These are phyloP conservation scores for Microchrysa polita DNA, from an alignment of 2,888 invertebrate species.

Conservation along the genomic window DNA sequence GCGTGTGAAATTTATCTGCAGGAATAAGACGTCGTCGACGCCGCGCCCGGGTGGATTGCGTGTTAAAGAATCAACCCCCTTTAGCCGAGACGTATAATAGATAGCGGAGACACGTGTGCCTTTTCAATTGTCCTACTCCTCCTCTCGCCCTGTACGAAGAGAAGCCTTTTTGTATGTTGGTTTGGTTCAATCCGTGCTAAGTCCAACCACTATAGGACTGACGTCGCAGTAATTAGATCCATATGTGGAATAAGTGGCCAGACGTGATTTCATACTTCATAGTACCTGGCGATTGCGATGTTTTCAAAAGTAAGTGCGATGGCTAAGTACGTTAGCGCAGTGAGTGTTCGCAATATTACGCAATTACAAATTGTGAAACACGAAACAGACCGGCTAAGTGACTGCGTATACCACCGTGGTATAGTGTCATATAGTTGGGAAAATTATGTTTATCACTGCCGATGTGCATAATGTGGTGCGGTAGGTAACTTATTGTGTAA, in stretches of 20 bases:
- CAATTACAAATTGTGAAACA: slow-evolving; percentile 30
- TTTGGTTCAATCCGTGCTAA: not conserved
- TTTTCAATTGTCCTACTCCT: slow-evolving; percentile 8
- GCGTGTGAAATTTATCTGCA: slow-evolving; percentile 33
- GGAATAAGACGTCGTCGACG: slow-evolving; percentile 29
- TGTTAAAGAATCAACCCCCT: slow-evolving; percentile 1
- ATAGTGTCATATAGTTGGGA: slow-evolving; percentile 2
- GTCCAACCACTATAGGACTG: slow-evolving; percentile 13
- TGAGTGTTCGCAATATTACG: slow-evolving; percentile 29
- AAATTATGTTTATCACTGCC: slow-evolving; percentile 19
- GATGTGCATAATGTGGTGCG: slow-evolving; percentile 26
- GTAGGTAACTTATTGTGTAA: slow-evolving; percentile 39
- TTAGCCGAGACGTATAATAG: not conserved
- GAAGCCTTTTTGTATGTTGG: not conserved
- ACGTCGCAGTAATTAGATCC: slow-evolving; percentile 32
- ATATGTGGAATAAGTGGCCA: slow-evolving; percentile 33
- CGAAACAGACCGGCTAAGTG: slow-evolving; percentile 13
- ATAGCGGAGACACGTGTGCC: slow-evolving; percentile 23
- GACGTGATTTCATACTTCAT: not conserved
- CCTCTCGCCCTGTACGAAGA: not conserved
- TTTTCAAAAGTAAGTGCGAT: slow-evolving; percentile 14
- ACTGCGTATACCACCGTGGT: not conserved
- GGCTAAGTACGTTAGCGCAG: not conserved
- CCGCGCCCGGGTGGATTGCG: not conserved
- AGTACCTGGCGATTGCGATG: slow-evolving; percentile 23